Evolutionary conservation across 2,888 invertebrate species (phyloP).

Genomic region (Drosophila pseudotakahashii): DNA sequence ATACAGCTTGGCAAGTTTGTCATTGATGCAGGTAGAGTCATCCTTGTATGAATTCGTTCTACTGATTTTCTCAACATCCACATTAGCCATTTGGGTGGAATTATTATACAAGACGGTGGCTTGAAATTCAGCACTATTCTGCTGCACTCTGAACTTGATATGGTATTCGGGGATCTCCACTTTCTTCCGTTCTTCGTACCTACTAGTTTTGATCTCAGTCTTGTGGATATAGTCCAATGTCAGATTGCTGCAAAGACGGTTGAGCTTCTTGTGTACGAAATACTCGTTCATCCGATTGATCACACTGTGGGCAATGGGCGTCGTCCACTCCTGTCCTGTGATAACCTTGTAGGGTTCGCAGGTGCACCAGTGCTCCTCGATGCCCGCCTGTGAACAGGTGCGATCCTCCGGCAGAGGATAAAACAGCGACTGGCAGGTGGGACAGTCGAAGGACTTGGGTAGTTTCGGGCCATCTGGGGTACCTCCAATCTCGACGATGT

Average conservation of each 20-base stretch:
- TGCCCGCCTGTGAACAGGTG: too few species aligned
- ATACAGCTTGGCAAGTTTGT: constrained; percentile 59
- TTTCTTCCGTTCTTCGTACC: background rate
- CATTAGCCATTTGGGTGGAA: constrained; percentile 76
- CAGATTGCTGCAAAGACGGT: constrained; percentile 47
- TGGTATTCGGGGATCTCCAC: constrained; percentile 45
- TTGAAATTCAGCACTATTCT: constrained; percentile 88
- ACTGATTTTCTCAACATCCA: constrained; percentile 86
- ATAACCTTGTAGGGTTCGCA: too few species aligned
- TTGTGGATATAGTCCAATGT: constrained; percentile 26
- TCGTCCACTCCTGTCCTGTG: constrained; percentile 6
- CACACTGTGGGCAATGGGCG: constrained; percentile 11
- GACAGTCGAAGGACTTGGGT: too few species aligned
- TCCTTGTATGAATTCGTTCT: constrained; percentile 85
- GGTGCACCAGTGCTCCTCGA: too few species aligned
- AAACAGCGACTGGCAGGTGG: too few species aligned
- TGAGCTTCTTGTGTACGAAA: constrained; percentile 48
- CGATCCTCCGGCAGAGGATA: too few species aligned
- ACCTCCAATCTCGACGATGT: too few species aligned
- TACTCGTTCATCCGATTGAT: constrained; percentile 40
- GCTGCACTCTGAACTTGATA: constrained; percentile 87
- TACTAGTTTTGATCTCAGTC: constrained; percentile 39
- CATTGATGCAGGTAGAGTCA: constrained; percentile 84
- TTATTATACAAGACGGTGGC: constrained; percentile 86
- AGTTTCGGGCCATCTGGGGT: too few species aligned